Base-by-base conservation (phyloP, 2,113 vertebrate genomes). In the Sinocyclocheilus anshuiensis region DNA sequence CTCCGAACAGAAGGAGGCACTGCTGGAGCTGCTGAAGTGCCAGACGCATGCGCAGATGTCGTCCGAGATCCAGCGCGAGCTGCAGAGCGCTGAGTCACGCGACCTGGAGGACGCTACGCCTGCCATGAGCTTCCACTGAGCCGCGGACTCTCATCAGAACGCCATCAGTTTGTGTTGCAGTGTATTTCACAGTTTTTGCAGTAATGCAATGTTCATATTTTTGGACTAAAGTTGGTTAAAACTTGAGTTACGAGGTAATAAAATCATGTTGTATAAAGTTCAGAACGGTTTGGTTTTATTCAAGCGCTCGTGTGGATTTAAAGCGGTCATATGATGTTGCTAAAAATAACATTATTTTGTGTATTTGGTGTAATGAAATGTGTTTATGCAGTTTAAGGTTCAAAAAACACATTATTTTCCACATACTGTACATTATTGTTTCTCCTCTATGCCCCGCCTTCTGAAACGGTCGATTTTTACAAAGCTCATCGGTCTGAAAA, bases 21-120 rank as follows among this genome's bases (percentile, higher is more conserved):
- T 99, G 89, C 89, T 98, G 6, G 98, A 98, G 89, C 95, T 99
- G 89, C 95, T 99, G 53, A 97, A 96, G 86, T 92, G 95, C 36
- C 97, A 99, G 92, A 93, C 94, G 22, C 98, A 99, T 50, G 93
- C 95, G 0, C 95, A 94, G 71, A 92, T 99, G 72, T 96, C 97
- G 0, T 91, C 91, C 0, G 97, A 98, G 91, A 96, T 98, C 88
- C 94, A 97, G 22, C 94, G 97, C 0, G 98, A 99, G 89, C 94
- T 99, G 29, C 91, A 95, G 42, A 97, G 96, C 83, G 96, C 97
- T 0, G 92, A 90, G 72, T 94, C 96, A 0, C 90, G 98, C 80
- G 98, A 99, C 1, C 79, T 96, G 71, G 98, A 99, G 87, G 93
- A 94, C 0, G 93, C 93, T 39, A 86, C 92, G 3, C 88, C 94